Evolutionary conservation across 2,888 invertebrate genomes (phyloP).

Genomic region (Hirtodrosophila duncani): DNA sequence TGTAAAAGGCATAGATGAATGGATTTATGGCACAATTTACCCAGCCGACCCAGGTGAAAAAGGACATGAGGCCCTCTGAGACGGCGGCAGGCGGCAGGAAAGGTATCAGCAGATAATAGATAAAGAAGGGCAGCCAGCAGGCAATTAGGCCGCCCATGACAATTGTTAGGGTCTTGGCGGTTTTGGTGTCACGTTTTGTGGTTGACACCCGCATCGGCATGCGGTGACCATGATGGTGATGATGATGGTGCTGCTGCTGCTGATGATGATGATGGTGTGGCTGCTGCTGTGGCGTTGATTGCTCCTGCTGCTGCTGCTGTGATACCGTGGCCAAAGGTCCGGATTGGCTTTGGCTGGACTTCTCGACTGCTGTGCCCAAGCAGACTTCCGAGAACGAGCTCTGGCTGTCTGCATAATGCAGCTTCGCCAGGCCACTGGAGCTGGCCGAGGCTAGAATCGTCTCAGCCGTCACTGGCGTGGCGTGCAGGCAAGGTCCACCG

Average conservation of each 20-base stretch:
- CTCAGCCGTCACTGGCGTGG: conserved; percentile 21
- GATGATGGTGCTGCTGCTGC: conserved; percentile 34
- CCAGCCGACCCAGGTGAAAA: conserved; percentile 93
- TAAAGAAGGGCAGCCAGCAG: conserved; percentile 93
- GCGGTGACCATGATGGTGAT: conserved; percentile 60
- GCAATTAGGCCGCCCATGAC: conserved; percentile 94
- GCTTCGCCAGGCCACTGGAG: too few species aligned
- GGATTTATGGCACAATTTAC: conserved; percentile 94
- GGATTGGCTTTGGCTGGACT: conserved; percentile 13
- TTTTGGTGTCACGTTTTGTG: conserved; percentile 88
- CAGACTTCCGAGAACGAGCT: conserved; percentile 69
- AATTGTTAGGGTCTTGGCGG: conserved; percentile 90
- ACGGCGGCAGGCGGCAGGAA: conserved; percentile 84
- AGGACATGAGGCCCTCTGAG: conserved; percentile 83
- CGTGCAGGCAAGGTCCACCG: conserved; percentile 46
- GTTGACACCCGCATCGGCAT: conserved; percentile 82
- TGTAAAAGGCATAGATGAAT: conserved; percentile 94
- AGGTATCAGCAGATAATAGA: conserved; percentile 89
- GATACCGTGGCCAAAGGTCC: conserved; percentile 23
- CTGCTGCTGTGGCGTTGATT: background rate
- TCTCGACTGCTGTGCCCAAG: conserved; percentile 23
- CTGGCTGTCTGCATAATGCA: conserved; percentile 68
- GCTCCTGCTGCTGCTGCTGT: conserved; percentile 29
- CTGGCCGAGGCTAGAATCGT: conserved; percentile 37
- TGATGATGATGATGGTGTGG: conserved; percentile 19